These are phyloP conservation scores for Synanthedon andrenaeformis DNA, from an alignment of 2,888 invertebrate species.

Conservation along the genomic window DNA sequence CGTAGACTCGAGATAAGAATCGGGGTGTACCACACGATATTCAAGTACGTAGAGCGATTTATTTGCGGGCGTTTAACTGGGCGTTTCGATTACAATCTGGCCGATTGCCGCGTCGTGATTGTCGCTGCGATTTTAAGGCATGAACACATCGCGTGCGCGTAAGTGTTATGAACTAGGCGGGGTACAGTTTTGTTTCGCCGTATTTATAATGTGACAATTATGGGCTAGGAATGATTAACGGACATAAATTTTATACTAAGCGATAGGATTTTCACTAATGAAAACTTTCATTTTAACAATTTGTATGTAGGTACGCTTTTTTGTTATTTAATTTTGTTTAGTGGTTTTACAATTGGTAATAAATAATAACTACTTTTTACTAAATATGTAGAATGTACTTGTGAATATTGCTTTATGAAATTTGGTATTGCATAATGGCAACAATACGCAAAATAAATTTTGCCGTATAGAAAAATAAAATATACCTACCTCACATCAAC, in stretches of 20 bases:
- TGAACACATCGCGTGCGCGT: slow-evolving; percentile 26
- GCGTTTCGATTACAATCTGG: slow-evolving; percentile 12
- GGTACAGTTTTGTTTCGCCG: neutral
- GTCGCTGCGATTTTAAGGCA: slow-evolving; percentile 22
- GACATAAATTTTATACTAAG: neutral
- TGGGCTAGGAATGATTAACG: neutral
- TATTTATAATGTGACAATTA: neutral
- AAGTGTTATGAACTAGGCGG: slow-evolving; percentile 17
- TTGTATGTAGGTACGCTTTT: too few species aligned
- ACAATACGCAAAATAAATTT: too few species aligned
- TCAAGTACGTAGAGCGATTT: neutral
- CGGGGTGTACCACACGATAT: neutral
- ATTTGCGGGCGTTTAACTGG: slow-evolving; percentile 6
- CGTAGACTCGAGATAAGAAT: neutral
- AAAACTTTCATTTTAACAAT: too few species aligned
- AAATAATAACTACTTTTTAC: too few species aligned
- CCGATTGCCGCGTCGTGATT: slow-evolving; percentile 15
- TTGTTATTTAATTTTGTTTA: too few species aligned
- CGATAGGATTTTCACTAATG: neutral
- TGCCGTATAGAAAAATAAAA: too few species aligned
- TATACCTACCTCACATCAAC: too few species aligned
- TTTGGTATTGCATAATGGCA: too few species aligned
- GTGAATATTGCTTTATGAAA: too few species aligned
- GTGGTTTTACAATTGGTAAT: too few species aligned
- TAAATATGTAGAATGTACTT: too few species aligned